Evolutionary conservation across 2,888 invertebrate species (phyloP).

Genomic region (Oxytorus armatus): DNA sequence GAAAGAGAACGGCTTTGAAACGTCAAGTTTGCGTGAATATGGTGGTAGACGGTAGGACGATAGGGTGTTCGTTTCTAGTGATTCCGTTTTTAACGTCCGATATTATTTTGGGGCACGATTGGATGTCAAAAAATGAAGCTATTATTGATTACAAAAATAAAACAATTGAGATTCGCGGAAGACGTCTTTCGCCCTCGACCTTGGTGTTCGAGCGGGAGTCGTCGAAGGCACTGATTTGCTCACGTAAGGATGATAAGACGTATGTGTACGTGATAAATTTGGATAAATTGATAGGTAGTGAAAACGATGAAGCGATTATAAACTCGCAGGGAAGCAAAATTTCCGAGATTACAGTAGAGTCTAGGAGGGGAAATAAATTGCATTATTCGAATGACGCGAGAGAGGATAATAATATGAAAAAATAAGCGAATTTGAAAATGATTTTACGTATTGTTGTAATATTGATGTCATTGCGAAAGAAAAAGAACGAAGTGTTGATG

Average conservation of each 20-base stretch:
- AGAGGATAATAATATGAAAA: no score
- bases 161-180: conserved; percentile 22
- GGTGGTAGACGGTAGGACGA: not conserved
- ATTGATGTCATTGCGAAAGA: no score
- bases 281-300: no score
- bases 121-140: conserved; percentile 30
- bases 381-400: no score
- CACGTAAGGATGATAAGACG: conserved; percentile 4
- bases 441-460: no score
- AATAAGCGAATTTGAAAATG: no score
- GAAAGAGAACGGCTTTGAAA: conserved; percentile 34
- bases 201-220: conserved; percentile 43
- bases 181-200: not conserved
- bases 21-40: conserved; percentile 1
- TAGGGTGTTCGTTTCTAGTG: conserved; percentile 11
- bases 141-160: conserved; percentile 37
- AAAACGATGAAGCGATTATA: no score
- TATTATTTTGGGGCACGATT: conserved; percentile 47
- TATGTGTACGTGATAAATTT: conserved; percentile 39
- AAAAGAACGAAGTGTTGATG: no score
- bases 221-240: conserved; percentile 39
- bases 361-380: no score
- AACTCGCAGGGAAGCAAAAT: no score
- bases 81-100: conserved; percentile 36
- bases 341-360: no score